Evolutionary conservation across 1,140 invertebrate genomes (phyloP), one percentile per base, ranked within the genome.

Genomic region (Monochamus saltuarius): DNA sequence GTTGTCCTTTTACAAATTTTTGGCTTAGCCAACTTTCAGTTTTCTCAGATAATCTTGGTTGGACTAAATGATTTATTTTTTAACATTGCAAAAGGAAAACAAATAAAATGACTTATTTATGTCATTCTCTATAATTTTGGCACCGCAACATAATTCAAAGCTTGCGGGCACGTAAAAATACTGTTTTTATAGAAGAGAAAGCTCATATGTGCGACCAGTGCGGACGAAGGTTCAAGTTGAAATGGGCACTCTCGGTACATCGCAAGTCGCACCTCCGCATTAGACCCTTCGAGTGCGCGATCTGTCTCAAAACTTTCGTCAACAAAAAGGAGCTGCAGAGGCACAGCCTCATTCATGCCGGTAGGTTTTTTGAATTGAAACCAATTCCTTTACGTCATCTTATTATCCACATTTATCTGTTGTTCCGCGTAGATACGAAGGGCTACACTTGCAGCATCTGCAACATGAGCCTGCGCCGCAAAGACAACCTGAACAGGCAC

Each of bases 401-500:
- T n/a, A 38, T 59, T 50, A 3, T 8, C 39, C 39, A 8, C 11
- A n/a, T 40, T 16, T 16, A 43, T 17, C 17, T 43, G 37, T 7
- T 13, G 8, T 13, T 61, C 53, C 51, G 75, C 77, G n/a, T 69
- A 79, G 80, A 82, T 60, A 78, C 75, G 8, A 80, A 83, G 54
- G 79, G 79, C 0, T 87, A 80, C 64, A 79, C 79, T 9, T 88
- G 86, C 72, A 79, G 77, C 42, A 74, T 83, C 7, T 87, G 86
- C 68, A 77, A 80, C 3, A 80, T 80, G 0, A 78, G 74, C 1
- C 86, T 86, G 60, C 72, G 81, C 43, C 76, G 85, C 9, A 86
- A 85, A 65, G 85, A 87, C 64, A 87, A 87, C 61, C 75, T 87
- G 53, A 78, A 82, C 19, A 75, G 86, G 0, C 86, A 87, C 72